phyloP scores from a whole-genome alignment of 1,140 invertebrate species.

The Zaprionus africanus region DNA sequence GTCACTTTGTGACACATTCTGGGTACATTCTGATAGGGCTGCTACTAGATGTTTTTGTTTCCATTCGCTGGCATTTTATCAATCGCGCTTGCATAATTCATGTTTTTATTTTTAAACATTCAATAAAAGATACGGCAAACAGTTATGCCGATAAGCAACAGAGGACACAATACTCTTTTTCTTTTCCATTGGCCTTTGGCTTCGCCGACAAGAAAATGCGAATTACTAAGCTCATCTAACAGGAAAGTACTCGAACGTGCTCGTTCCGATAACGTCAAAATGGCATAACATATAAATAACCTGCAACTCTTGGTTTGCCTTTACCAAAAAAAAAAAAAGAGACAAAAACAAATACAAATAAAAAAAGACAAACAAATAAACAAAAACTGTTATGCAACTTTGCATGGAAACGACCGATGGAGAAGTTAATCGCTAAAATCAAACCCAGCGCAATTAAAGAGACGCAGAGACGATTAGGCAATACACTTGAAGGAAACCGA shows the following conservation, averaged over 20 bases:
- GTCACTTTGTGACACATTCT: background rate
- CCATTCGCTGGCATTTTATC: constrained; percentile 56
- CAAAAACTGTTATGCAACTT: constrained; percentile 15
- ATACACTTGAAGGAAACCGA: background rate
- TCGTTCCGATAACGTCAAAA: constrained; percentile 18
- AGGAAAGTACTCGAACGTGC: constrained; percentile 26
- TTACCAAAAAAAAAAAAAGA: background rate
- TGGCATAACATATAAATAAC: constrained; percentile 12
- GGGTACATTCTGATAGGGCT: constrained; percentile 28
- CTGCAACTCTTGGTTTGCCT: background rate
- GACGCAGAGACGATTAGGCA: background rate
- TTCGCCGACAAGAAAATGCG: background rate
- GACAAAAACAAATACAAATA: background rate
- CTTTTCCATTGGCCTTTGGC: background rate
- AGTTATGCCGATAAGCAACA: constrained; percentile 24
- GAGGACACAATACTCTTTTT: background rate
- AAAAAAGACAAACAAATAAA: background rate
- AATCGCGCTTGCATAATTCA: constrained; percentile 57
- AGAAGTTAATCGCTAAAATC: background rate
- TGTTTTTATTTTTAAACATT: constrained; percentile 75
- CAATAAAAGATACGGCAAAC: constrained; percentile 45
- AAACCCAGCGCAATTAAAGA: background rate
- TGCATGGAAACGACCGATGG: constrained; percentile 7
- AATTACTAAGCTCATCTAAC: background rate
- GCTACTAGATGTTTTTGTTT: constrained; percentile 2